Evolutionary conservation across 2,797 vertebrate genomes (phyloP).

Genomic region (Todus mexicanus): DNA sequence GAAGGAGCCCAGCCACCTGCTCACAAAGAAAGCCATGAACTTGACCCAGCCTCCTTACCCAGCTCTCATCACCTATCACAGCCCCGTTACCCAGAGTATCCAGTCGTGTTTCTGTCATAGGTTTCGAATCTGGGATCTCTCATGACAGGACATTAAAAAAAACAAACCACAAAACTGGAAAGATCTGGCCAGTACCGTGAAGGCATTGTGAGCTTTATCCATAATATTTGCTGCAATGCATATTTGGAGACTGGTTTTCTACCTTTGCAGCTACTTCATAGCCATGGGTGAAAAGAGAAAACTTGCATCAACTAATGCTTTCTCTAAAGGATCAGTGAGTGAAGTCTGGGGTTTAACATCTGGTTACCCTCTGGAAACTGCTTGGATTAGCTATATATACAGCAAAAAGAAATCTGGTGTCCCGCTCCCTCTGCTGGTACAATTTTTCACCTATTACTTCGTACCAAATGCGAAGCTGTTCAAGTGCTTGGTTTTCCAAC

Average conservation of each 20-base stretch:
- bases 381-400: neutral
- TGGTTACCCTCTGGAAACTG: neutral
- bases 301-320: neutral
- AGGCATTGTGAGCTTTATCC: neutral
- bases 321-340: neutral
- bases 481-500: neutral
- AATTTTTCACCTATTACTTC: neutral
- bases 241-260: neutral
- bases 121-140: neutral
- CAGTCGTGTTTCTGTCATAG: neutral
- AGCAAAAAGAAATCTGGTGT: conserved; percentile 9
- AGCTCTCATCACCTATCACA: neutral
- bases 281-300: neutral
- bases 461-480: neutral
- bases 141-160: neutral
- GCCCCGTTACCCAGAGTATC: neutral
- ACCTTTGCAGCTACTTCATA: neutral
- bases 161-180: neutral
- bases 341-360: neutral
- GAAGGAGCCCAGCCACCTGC: neutral
- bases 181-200: neutral
- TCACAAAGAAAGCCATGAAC: accelerated
- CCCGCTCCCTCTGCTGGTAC: conserved; percentile 62
- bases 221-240: neutral
- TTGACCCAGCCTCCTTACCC: neutral